A percentile compares a stretch with the other conserved stretches of the same genome.
phyloP scores from a whole-genome alignment of 2,797 vertebrate genomes.

The Eutrigla gurnardus region DNA sequence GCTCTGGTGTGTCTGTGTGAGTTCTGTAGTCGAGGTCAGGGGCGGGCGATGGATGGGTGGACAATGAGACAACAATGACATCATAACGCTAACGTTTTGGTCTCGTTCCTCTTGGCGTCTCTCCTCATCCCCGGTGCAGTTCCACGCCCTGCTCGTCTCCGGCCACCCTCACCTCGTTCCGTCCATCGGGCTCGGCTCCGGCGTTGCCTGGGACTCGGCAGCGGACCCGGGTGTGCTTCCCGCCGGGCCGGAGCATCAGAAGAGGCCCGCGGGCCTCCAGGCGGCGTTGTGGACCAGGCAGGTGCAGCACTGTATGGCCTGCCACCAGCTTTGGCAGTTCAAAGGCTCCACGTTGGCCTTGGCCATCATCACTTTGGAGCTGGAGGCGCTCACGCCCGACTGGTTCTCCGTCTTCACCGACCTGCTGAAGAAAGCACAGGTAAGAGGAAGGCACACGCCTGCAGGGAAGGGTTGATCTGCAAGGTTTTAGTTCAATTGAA shows the following conservation, averaged over 20 bases:
- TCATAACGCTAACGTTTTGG: slow-evolving; percentile 63
- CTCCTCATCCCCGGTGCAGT: slow-evolving; percentile 75
- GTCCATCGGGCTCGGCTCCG: slow-evolving; percentile 67
- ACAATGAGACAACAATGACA: slow-evolving; percentile 45
- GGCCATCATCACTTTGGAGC: slow-evolving; percentile 98
- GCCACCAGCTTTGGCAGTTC: slow-evolving; percentile 99
- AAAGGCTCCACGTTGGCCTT: slow-evolving; percentile 96
- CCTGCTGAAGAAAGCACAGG: slow-evolving; percentile 95
- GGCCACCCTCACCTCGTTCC: slow-evolving; percentile 84
- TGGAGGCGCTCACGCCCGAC: slow-evolving; percentile 90
- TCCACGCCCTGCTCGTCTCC: slow-evolving; percentile 88
- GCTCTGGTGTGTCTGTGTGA: not conserved
- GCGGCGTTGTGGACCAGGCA: slow-evolving; percentile 94
- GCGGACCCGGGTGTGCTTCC: slow-evolving; percentile 14
- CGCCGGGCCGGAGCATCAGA: slow-evolving; percentile 82
- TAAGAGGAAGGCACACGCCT: slow-evolving; percentile 63
- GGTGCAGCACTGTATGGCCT: slow-evolving; percentile 98
- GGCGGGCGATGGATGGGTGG: not conserved
- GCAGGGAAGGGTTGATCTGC: no score
- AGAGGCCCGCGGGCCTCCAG: slow-evolving; percentile 92
- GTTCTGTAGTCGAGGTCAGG: slow-evolving; percentile 11
- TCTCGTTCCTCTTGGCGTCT: slow-evolving; percentile 38
- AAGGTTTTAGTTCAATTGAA: not conserved
- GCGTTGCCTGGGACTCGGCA: slow-evolving; percentile 25
- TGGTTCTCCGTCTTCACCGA: slow-evolving; percentile 90